Evolutionary conservation across 2,797 vertebrate species (phyloP), one percentile per base, ranked within the genome.

Genomic region (Leuciscus waleckii): DNA sequence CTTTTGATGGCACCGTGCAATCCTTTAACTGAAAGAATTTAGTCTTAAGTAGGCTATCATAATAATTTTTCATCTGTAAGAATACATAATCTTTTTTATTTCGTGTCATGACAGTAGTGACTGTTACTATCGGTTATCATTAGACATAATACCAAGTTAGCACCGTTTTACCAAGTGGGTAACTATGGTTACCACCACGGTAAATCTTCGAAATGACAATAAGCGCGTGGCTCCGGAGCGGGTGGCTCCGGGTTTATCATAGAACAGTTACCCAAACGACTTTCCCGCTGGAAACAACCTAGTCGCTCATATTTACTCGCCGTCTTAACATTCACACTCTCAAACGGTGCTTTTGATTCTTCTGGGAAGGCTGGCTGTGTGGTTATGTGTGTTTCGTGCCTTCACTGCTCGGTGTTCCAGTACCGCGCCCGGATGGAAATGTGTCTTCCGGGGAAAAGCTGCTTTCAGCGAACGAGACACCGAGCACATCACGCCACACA

Each of bases 351-450:
- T 29, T 56, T 76, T 54, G 21, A 51, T 29, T 49, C 43, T 51
- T 46, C 29, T 19, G 13, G 46, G 75, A 79, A 79, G 19, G 63
- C 19, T n/a, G 49, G 11, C 56, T 61, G 83, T 63, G 76, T 26
- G 76, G 76, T 79, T 63, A 49, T 85, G 76, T 21, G 83, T 13
- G 76, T 46, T 73, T 61, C 54, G 76, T 56, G 35, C 65, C n/a
- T 80, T 58, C 54, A 85, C 68, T 63, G 51, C 49, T 79, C 56
- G 67, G 76, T 63, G 67, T 61, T 79, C 56, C 77, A 51, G 74
- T 75, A 79, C 49, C 83, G 83, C 82, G 74, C 76, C 67, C 76
- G 83, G 83, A 63, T 71, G 83, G 83, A 85, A 85, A 85, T 85
- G 83, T 79, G 77, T 85, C 83, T 85, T 85, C 83, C 83, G 83